phyloP scores from a whole-genome alignment of 2,888 invertebrate genomes.

The Drosophila stalkeri region DNA sequence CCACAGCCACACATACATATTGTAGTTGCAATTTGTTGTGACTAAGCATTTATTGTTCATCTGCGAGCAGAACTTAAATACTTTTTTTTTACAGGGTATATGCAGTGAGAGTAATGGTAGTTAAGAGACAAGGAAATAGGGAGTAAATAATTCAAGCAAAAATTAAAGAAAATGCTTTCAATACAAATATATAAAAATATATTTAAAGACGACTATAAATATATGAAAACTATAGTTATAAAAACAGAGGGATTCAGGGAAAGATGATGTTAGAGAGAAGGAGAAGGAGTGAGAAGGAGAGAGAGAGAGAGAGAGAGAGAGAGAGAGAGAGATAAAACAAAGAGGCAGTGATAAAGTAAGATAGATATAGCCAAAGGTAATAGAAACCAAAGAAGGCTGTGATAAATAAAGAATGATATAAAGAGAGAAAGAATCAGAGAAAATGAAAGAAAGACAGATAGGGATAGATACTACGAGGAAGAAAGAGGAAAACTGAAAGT shows the following conservation, averaged over 20 bases:
- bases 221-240: too few relatives aligned
- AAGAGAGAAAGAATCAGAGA: background rate
- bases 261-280: too few relatives aligned
- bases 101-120: background rate
- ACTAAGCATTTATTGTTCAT: slow-evolving; percentile 32
- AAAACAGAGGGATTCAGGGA: too few relatives aligned
- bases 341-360: background rate
- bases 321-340: background rate
- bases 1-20: slow-evolving; percentile 28
- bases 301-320: background rate
- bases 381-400: background rate
- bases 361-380: background rate
- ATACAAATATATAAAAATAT: too few relatives aligned
- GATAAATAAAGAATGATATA: background rate
- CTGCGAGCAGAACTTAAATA: slow-evolving; percentile 5
- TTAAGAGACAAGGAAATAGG: background rate
- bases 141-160: too few relatives aligned
- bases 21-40: slow-evolving; percentile 33
- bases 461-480: too few relatives aligned
- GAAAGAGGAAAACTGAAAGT: too few relatives aligned
- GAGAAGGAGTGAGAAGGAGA: background rate
- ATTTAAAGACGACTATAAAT: too few relatives aligned
- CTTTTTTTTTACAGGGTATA: slow-evolving; percentile 12
- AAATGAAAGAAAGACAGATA: background rate
- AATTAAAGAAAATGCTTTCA: too few relatives aligned